These are phyloP conservation scores for Gadus macrocephalus DNA, from an alignment of 2,113 vertebrate species.

Conservation along the genomic window DNA sequence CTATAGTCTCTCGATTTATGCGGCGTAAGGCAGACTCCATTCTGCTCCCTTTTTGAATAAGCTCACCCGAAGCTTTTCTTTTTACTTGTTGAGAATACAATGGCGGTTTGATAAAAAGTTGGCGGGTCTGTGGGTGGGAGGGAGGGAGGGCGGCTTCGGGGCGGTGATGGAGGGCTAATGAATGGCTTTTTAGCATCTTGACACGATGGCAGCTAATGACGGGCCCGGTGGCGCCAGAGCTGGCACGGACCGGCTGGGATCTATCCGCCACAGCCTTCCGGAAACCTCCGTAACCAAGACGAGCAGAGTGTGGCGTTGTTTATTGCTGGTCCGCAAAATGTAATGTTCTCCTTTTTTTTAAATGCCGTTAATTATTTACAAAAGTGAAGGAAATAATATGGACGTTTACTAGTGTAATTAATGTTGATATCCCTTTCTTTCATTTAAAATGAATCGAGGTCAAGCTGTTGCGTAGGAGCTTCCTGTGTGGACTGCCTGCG, in stretches of 20 bases:
- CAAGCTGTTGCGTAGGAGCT: too few species aligned
- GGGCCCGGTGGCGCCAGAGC: slow-evolving; percentile 29
- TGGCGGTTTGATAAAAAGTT: slow-evolving; percentile 11
- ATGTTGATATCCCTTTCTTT: too few species aligned
- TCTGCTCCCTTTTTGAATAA: slow-evolving; percentile 29
- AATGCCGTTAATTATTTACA: too few species aligned
- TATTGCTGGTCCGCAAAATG: too few species aligned
- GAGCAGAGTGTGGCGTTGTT: too few species aligned
- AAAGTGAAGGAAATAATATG: too few species aligned
- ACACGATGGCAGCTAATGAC: slow-evolving; percentile 49
- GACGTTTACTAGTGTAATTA: too few species aligned
- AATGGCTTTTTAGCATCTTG: slow-evolving; percentile 43
- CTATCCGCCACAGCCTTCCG: slow-evolving; percentile 40
- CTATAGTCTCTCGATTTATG: slow-evolving; percentile 17
- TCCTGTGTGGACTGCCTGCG: too few species aligned
- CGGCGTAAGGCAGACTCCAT: slow-evolving; percentile 22
- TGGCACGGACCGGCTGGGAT: slow-evolving; percentile 47
- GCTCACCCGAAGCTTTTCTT: slow-evolving; percentile 28
- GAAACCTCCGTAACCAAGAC: slow-evolving; percentile 27
- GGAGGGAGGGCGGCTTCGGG: slow-evolving; percentile 17
- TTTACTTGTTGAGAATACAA: slow-evolving; percentile 7
- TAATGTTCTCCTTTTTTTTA: too few species aligned
- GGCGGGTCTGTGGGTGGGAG: background rate
- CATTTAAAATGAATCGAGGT: too few species aligned
- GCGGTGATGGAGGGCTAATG: slow-evolving; percentile 48